Percentiles rank a stretch among this genome's conserved stretches.
These are phyloP conservation scores for Thyatira batis DNA, from an alignment of 2,888 invertebrate genomes.

Conservation along the genomic window DNA sequence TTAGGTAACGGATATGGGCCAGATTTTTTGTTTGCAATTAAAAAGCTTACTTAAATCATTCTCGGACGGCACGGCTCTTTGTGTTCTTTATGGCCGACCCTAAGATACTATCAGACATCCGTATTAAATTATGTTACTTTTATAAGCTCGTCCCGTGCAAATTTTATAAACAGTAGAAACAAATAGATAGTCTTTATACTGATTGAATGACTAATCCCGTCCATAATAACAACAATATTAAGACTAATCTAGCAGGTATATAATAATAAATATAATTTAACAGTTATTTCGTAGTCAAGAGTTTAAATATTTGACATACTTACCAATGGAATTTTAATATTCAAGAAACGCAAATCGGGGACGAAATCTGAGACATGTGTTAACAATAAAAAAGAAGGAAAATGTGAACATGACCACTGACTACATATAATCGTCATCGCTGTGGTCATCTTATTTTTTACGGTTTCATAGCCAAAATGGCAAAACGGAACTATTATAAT, in stretches of 20 bases:
- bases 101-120: conserved; percentile 52
- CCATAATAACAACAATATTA: too few species aligned
- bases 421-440: not conserved
- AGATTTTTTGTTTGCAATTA: conserved; percentile 22
- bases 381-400: conserved; percentile 28
- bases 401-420: not conserved
- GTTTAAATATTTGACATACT: conserved; percentile 44
- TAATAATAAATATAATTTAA: conserved; percentile 33
- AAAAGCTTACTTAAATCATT: conserved; percentile 27
- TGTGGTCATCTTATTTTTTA: not conserved
- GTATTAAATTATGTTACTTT: conserved; percentile 31
- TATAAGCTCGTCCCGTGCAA: too few species aligned
- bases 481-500: not conserved
- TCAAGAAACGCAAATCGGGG: conserved; percentile 42
- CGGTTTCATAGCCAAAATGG: not conserved
- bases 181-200: too few species aligned
- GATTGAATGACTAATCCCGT: too few species aligned
- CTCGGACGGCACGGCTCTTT: conserved; percentile 37
- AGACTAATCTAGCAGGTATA: conserved; percentile 59
- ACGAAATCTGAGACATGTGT: conserved; percentile 49
- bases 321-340: conserved; percentile 55
- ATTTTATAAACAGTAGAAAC: too few species aligned
- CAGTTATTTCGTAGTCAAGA: conserved; percentile 59
- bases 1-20: not conserved
- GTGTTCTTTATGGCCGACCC: conserved; percentile 54